Evolutionary conservation across 1,140 invertebrate species (phyloP).

Genomic region (Cylas formicarius): DNA sequence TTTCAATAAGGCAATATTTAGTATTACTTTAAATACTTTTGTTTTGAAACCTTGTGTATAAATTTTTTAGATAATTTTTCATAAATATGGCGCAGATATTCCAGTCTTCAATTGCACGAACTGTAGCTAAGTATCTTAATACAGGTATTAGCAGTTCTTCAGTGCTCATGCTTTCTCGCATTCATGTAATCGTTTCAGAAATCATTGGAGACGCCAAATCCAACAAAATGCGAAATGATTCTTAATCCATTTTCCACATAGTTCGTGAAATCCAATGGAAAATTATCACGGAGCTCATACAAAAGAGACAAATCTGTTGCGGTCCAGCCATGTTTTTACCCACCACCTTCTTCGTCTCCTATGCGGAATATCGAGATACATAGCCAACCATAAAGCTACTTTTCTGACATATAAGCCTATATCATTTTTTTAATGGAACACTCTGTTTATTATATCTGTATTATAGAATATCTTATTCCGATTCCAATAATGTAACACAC

Average conservation of each 20-base stretch:
- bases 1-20: background rate
- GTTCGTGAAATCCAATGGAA: conserved; percentile 8
- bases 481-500: no score
- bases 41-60: conserved; percentile 10
- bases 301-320: conserved; percentile 3
- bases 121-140: conserved; percentile 14
- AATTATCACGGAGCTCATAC: conserved; percentile 5
- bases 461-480: no score
- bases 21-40: conserved; percentile 7
- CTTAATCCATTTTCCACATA: conserved; percentile 8
- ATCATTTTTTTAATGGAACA: no score
- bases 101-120: conserved; percentile 14
- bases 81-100: conserved; percentile 14
- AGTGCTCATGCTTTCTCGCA: conserved; percentile 12
- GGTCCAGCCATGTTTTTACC: conserved; percentile 1
- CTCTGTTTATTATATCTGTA: no score
- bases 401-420: no score
- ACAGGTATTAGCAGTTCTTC: conserved; percentile 13
- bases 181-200: conserved; percentile 11
- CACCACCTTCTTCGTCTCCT: conserved; percentile 4
- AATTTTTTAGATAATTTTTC: conserved; percentile 17
- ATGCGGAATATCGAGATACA: conserved; percentile 5
- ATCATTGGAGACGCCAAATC: conserved; percentile 4
- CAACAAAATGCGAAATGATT: conserved; percentile 1
- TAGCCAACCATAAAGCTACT: conserved; percentile 9